These are phyloP conservation scores for Cydia splendana DNA, from an alignment of 1,140 invertebrate species.

Conservation along the genomic window DNA sequence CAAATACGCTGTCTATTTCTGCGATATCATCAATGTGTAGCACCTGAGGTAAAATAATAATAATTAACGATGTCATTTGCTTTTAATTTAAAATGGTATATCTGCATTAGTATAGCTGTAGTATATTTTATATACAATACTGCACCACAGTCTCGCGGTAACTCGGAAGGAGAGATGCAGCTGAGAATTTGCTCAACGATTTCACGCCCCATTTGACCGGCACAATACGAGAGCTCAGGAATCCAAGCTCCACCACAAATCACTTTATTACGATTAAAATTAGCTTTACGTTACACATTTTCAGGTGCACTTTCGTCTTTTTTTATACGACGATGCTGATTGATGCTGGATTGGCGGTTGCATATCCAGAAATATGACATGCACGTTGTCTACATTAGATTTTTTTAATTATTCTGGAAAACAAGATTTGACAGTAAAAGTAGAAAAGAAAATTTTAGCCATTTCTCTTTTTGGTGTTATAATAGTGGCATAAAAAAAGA, in stretches of 20 bases:
- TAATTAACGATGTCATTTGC: too few species aligned
- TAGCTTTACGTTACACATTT: not conserved
- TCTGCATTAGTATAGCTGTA: not conserved
- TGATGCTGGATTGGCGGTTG: not conserved
- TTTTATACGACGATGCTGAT: not conserved
- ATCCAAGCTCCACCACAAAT: not conserved
- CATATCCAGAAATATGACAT: not conserved
- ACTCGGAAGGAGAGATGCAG: conserved; percentile 37
- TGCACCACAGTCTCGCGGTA: conserved; percentile 20
- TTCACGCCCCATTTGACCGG: conserved; percentile 51
- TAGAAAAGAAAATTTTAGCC: too few species aligned
- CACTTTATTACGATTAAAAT: conserved; percentile 18
- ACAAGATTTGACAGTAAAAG: too few species aligned
- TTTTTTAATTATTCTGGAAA: too few species aligned
- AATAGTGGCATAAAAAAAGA: too few species aligned
- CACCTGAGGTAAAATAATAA: too few species aligned
- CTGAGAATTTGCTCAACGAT: conserved; percentile 34
- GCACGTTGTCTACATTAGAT: too few species aligned
- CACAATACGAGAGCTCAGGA: conserved; percentile 35
- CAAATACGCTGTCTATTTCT: too few species aligned
- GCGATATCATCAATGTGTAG: too few species aligned
- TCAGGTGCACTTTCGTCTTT: not conserved
- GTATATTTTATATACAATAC: not conserved
- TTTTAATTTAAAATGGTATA: not conserved
- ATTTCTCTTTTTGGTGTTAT: too few species aligned